Evolutionary conservation across 2,113 vertebrate species (phyloP), one percentile per base, ranked within the genome.

Genomic region (Paralichthys olivaceus): DNA sequence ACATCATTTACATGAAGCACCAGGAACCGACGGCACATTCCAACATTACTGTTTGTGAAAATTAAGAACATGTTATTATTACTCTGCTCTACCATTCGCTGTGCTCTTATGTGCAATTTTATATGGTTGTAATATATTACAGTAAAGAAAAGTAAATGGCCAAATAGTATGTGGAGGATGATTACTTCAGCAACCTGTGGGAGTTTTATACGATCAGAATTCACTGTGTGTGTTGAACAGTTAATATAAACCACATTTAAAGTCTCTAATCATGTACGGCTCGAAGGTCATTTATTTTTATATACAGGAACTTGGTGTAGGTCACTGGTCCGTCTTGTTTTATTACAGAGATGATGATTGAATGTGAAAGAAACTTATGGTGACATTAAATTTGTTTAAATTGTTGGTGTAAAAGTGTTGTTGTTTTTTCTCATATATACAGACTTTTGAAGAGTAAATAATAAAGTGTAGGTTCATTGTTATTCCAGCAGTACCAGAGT

Each of bases 81-180:
- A 66, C 56, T 73, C 59, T 62, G 47, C 60, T 70, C 49, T 71
- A 49, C 45, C 26, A 20, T 53, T 15, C 4, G 51, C 71, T 79
- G 34, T 85, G 77, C 65, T 87, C 69, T 87, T 80, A 69, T 53
- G 76, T 83, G 86, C 68, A 77, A 71, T 87, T 78, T 68, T 77
- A 73, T 43, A 72, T 51, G n/a, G 56, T 60, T 80, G 60, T 81
- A 59, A 70, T 60, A 59, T 28, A 14, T 72, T 69, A 80, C 63
- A 74, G 67, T 73, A 61, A 45, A 80, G 5, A 64, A 69, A 47
- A 80, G 12, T 53, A 26, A 72, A 71, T 15, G 6, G 63, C 56
- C 69, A 51, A 81, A 63, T 69, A 26, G 45, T 75, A 65, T 51
- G 23, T 70, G 22, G 28, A 45, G 29, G 53, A 2, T 32, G 22